phyloP scores from a whole-genome alignment of 2,113 vertebrate genomes.

The Polypterus senegalus region DNA sequence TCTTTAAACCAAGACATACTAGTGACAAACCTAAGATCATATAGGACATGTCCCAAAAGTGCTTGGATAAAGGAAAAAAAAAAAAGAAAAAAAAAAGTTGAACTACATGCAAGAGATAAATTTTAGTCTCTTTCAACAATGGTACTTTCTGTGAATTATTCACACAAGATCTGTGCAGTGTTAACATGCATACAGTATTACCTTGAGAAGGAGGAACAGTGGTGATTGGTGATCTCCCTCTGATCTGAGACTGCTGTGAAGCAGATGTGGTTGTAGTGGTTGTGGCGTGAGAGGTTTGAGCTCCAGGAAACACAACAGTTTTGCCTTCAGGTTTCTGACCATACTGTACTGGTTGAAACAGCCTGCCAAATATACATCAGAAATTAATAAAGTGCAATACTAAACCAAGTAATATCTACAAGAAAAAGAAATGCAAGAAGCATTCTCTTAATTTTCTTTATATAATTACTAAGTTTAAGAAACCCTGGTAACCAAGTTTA shows the following conservation, averaged over 20 bases:
- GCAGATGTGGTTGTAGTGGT: slow-evolving; percentile 33
- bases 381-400: slow-evolving; percentile 1
- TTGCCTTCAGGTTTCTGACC: slow-evolving; percentile 82
- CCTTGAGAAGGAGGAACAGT: slow-evolving; percentile 58
- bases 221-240: slow-evolving; percentile 64
- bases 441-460: not conserved
- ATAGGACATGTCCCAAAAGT: too few relatives aligned
- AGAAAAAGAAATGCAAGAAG: not conserved
- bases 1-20: too few relatives aligned
- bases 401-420: not conserved
- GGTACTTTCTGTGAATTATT: too few relatives aligned
- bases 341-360: slow-evolving; percentile 80
- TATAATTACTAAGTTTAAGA: too few relatives aligned
- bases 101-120: not conserved
- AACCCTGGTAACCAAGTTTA: too few relatives aligned
- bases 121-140: not conserved
- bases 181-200: slow-evolving; percentile 32
- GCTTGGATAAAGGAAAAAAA: not conserved
- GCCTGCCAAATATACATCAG: slow-evolving; percentile 34
- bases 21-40: too few relatives aligned
- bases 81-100: too few relatives aligned
- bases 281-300: slow-evolving; percentile 45
- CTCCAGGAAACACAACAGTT: slow-evolving; percentile 52
- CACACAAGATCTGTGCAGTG: too few relatives aligned
- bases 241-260: slow-evolving; percentile 40